These are phyloP conservation scores for Pentamera pediparva DNA, from an alignment of 53 echinoderm and acorn worm species.

Conservation along the genomic window DNA sequence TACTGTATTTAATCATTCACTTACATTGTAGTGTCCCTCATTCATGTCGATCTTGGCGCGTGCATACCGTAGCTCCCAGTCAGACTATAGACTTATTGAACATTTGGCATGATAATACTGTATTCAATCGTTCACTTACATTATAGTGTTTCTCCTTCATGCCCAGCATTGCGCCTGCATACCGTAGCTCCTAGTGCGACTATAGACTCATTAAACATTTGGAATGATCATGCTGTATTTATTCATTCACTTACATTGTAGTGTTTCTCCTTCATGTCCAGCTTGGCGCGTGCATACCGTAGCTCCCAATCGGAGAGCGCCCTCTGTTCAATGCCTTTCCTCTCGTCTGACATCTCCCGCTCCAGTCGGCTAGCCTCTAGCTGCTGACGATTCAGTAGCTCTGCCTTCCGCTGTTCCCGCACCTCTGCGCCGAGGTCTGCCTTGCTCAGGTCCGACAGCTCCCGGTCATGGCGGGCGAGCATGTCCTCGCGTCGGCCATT, in stretches of 20 bases:
- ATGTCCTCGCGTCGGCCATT: conserved; percentile 68
- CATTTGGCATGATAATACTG: no score
- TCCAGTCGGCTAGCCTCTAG: conserved; percentile 85
- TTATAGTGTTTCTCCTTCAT: conserved; percentile 91
- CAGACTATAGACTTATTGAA: no score
- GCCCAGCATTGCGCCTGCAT: conserved; percentile 79
- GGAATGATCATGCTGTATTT: not conserved
- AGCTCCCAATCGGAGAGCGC: conserved; percentile 96
- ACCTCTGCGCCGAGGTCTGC: conserved; percentile 67
- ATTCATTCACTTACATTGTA: conserved; percentile 60
- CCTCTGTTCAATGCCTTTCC: conserved; percentile 65
- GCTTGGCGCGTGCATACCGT: conserved; percentile 82
- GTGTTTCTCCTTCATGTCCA: conserved; percentile 81
- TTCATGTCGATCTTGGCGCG: not conserved
- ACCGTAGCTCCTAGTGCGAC: conserved; percentile 91
- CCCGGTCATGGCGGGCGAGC: conserved; percentile 82
- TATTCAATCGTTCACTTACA: no score
- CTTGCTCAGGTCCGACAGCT: conserved; percentile 75
- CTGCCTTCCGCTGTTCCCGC: conserved; percentile 65
- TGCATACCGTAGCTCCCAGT: no score
- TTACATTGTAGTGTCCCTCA: no score
- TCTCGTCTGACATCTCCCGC: conserved; percentile 73
- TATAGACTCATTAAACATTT: no score
- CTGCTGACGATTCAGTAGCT: conserved; percentile 82
- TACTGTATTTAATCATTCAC: no score